Conservation (phyloP, 2,888 invertebrate genomes). For the Drosophila formosana region DNA sequence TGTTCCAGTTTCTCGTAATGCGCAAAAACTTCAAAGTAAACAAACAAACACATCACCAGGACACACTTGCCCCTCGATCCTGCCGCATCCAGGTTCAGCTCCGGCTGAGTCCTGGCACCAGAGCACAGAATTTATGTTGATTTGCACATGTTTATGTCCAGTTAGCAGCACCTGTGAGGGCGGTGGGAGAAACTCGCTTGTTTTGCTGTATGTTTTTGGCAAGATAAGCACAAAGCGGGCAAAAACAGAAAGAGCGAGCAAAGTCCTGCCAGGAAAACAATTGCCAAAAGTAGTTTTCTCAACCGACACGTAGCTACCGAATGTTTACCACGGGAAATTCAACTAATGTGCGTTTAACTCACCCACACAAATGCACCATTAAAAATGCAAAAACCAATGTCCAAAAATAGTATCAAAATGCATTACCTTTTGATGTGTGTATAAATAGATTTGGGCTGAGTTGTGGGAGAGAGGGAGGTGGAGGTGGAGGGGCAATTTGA, state of each 20-base stretch:
- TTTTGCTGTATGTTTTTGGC: slow-evolving; percentile 72
- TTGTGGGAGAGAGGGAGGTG: no score
- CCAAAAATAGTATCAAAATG: slow-evolving; percentile 49
- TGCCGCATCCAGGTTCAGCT: not conserved
- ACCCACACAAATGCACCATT: slow-evolving; percentile 26
- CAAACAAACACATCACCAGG: slow-evolving; percentile 76
- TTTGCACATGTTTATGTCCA: slow-evolving; percentile 81
- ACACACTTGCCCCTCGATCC: slow-evolving; percentile 1
- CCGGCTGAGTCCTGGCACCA: slow-evolving; percentile 19
- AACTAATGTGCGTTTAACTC: slow-evolving; percentile 59
- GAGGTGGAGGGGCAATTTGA: not conserved
- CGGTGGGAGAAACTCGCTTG: slow-evolving; percentile 38
- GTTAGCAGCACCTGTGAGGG: slow-evolving; percentile 69
- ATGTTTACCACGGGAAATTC: slow-evolving; percentile 74
- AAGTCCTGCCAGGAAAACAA: slow-evolving; percentile 72
- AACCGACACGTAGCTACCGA: slow-evolving; percentile 60
- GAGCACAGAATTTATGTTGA: slow-evolving; percentile 70
- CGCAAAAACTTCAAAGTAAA: slow-evolving; percentile 78
- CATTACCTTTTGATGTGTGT: slow-evolving; percentile 23
- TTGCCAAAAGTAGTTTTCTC: slow-evolving; percentile 75
- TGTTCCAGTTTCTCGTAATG: slow-evolving; percentile 70
- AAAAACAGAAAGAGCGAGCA: not conserved
- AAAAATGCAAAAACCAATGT: slow-evolving; percentile 26
- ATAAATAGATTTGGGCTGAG: slow-evolving; percentile 27
- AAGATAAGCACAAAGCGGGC: slow-evolving; percentile 53